Evolutionary conservation across 2,113 vertebrate genomes (phyloP).

Genomic region (Aegotheles bennettii): DNA sequence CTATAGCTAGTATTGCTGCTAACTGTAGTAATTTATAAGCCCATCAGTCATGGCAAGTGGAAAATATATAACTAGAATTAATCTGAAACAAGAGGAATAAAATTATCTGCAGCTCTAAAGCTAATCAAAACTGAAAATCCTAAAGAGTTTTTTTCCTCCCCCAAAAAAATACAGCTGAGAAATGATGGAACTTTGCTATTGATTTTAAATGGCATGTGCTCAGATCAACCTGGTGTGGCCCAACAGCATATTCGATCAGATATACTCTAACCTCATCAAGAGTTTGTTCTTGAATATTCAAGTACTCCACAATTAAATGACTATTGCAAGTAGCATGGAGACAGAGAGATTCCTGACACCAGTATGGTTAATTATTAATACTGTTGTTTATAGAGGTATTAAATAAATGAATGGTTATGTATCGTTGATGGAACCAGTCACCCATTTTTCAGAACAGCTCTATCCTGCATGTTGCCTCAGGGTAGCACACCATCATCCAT

Average conservation of each 20-base stretch:
- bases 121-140: not conserved
- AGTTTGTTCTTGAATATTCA: not conserved
- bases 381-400: not conserved
- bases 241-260: not conserved
- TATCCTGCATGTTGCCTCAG: not conserved
- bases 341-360: not conserved
- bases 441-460: not conserved
- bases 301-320: not conserved
- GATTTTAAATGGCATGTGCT: not conserved
- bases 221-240: not conserved
- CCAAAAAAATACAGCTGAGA: not conserved
- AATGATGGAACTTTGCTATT: not conserved
- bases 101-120: not conserved
- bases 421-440: not conserved
- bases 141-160: not conserved
- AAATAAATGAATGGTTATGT: not conserved
- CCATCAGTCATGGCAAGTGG: not conserved
- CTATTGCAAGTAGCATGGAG: not conserved
- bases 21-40: not conserved
- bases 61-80: not conserved
- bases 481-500: not conserved
- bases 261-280: not conserved
- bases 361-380: not conserved
- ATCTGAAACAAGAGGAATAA: not conserved
- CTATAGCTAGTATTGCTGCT: not conserved